Evolutionary conservation across 1,140 invertebrate genomes (phyloP).

Genomic region (Calephelis virginiensis): DNA sequence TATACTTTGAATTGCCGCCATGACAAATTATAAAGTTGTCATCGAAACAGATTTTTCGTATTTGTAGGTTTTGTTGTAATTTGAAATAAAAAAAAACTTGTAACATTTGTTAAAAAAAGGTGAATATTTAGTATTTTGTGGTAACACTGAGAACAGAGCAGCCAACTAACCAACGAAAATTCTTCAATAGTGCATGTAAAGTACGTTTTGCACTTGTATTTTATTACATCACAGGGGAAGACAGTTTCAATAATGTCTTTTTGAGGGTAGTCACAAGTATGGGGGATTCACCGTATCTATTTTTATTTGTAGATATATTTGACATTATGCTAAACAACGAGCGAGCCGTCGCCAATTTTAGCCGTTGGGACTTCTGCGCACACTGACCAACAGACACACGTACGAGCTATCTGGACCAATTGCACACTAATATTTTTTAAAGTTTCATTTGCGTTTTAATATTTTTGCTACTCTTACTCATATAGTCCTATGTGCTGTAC

Average conservation of each 20-base stretch:
- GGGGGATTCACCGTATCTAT: constrained; percentile 48
- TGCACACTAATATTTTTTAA: constrained; percentile 11
- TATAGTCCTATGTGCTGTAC: too few relatives aligned
- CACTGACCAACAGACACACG: constrained; percentile 38
- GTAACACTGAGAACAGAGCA: too few relatives aligned
- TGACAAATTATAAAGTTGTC: too few relatives aligned
- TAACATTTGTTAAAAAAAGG: too few relatives aligned
- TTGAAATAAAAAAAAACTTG: too few relatives aligned
- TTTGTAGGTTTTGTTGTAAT: too few relatives aligned
- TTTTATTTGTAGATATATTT: constrained; percentile 73
- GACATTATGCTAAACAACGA: constrained; percentile 68
- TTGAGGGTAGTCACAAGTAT: constrained; percentile 38
- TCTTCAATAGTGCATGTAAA: too few relatives aligned
- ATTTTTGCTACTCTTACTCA: too few relatives aligned
- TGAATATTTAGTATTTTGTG: too few relatives aligned
- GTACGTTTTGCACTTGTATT: constrained; percentile 21
- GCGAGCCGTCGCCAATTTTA: constrained; percentile 61
- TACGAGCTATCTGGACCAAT: constrained; percentile 15
- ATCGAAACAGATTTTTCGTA: too few relatives aligned
- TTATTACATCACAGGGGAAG: constrained; percentile 18
- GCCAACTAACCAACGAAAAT: too few relatives aligned
- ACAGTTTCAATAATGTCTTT: constrained; percentile 47
- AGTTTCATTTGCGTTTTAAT: not conserved
- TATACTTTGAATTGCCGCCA: too few relatives aligned
- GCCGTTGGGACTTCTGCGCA: constrained; percentile 73